Percentiles rank a stretch among this genome's conserved stretches.
These are phyloP conservation scores for Polia nebulosa DNA, from an alignment of 2,888 invertebrate species.

Conservation along the genomic window DNA sequence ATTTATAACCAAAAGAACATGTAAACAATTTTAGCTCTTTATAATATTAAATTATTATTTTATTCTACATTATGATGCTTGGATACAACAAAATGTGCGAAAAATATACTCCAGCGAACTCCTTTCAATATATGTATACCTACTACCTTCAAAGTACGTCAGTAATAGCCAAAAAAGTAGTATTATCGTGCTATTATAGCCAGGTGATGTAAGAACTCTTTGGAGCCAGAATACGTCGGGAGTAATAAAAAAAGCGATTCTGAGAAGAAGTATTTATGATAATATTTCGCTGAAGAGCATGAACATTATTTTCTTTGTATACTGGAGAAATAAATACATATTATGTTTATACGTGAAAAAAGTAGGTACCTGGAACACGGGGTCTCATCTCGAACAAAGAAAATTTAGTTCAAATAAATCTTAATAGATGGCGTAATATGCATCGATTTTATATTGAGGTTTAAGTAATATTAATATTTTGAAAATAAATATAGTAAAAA, in stretches of 20 bases:
- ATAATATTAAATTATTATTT: too few species aligned
- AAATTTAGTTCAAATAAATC: too few species aligned
- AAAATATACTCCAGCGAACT: not conserved
- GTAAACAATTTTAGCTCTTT: too few species aligned
- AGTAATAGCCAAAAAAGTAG: conserved; percentile 36
- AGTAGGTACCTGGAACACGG: too few species aligned
- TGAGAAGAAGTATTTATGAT: conserved; percentile 46
- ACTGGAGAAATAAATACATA: conserved; percentile 2
- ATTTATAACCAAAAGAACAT: too few species aligned
- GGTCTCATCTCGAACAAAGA: too few species aligned
- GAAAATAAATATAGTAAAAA: too few species aligned
- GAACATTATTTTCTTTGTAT: not conserved
- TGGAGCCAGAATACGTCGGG: conserved; percentile 3
- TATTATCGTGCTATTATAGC: conserved; percentile 30
- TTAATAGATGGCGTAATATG: too few species aligned
- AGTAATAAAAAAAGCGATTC: conserved; percentile 50
- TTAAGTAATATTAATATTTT: too few species aligned
- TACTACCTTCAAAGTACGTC: conserved; percentile 10
- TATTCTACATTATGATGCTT: too few species aligned
- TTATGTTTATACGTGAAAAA: not conserved
- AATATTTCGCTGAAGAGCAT: conserved; percentile 11
- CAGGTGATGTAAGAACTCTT: conserved; percentile 17
- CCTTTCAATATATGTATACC: not conserved
- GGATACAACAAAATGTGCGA: too few species aligned
- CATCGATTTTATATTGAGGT: too few species aligned